A percentile compares a stretch with the other conserved stretches of the same genome.
Conservation (phyloP, 2,888 invertebrate species). For the Pyrrhia umbra region DNA sequence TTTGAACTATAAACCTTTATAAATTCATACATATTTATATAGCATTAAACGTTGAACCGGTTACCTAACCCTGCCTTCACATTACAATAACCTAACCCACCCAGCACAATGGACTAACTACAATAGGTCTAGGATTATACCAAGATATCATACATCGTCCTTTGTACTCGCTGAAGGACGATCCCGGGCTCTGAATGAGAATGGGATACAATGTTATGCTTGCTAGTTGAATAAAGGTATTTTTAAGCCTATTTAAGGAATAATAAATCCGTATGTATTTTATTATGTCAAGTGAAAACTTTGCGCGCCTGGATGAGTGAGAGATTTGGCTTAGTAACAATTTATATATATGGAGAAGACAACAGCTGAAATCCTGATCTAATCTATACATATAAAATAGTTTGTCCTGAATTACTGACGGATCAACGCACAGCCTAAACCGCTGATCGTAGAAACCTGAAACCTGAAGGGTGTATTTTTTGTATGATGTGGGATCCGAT, state of each 20-base stretch:
- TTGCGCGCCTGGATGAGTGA: too few species aligned
- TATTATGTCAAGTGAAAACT: too few species aligned
- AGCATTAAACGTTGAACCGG: not conserved
- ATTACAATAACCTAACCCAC: constrained; percentile 5
- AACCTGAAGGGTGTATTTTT: too few species aligned
- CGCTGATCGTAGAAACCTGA: too few species aligned
- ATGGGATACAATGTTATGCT: not conserved
- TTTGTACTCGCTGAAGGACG: constrained; percentile 4
- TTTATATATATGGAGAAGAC: too few species aligned
- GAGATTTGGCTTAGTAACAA: too few species aligned
- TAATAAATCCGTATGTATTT: too few species aligned
- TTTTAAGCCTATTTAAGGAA: not conserved
- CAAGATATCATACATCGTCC: constrained; percentile 27
- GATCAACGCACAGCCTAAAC: too few species aligned
- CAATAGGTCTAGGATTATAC: constrained; percentile 43
- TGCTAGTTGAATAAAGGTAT: not conserved
- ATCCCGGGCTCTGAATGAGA: constrained; percentile 10
- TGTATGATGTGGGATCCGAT: too few species aligned
- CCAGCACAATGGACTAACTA: constrained; percentile 12
- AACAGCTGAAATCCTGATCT: too few species aligned
- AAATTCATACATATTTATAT: constrained; percentile 14
- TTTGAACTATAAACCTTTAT: not conserved
- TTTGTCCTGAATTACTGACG: too few species aligned
- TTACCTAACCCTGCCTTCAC: not conserved
- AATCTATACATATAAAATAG: too few species aligned